Evolutionary conservation across 1,140 invertebrate genomes (phyloP).

Genomic region (Hyles euphorbiae): DNA sequence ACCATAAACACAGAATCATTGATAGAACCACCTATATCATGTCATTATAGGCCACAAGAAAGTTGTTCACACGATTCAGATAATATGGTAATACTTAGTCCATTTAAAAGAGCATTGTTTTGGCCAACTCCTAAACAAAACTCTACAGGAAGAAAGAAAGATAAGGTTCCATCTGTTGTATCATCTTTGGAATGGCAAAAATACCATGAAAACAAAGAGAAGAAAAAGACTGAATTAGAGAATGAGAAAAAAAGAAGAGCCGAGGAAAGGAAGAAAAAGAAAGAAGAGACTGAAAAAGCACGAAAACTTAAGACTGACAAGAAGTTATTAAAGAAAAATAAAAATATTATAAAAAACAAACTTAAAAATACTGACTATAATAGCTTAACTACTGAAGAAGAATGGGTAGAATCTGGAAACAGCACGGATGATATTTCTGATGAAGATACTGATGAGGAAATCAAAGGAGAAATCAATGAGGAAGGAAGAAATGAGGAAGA

Average conservation of each 20-base stretch:
- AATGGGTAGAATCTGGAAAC: slow-evolving; percentile 9
- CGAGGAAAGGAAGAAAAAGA: slow-evolving; percentile 6
- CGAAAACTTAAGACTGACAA: not conserved
- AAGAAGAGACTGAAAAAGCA: slow-evolving; percentile 5
- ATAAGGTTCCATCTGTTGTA: slow-evolving; percentile 7
- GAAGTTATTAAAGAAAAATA: not conserved
- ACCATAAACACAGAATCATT: slow-evolving; percentile 5
- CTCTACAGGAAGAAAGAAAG: slow-evolving; percentile 4
- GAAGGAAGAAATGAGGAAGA: slow-evolving; percentile 3
- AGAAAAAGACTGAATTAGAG: slow-evolving; percentile 7
- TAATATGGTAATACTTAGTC: slow-evolving; percentile 5
- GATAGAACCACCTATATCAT: slow-evolving; percentile 6
- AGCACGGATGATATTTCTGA: slow-evolving; percentile 8
- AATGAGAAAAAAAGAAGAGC: slow-evolving; percentile 2
- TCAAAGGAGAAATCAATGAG: not conserved
- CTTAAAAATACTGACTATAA: slow-evolving; percentile 6
- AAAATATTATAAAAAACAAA: slow-evolving; percentile 3
- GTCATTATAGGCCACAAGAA: slow-evolving; percentile 1
- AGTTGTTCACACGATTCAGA: slow-evolving; percentile 1
- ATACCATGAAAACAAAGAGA: slow-evolving; percentile 9
- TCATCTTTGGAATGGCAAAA: slow-evolving; percentile 7
- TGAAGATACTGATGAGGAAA: slow-evolving; percentile 6
- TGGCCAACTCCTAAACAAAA: slow-evolving; percentile 9
- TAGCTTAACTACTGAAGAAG: slow-evolving; percentile 10
- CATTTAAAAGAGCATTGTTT: slow-evolving; percentile 11